These are phyloP conservation scores for Thalassarche chlororhynchos DNA, from an alignment of 2,113 vertebrate species.

Conservation along the genomic window DNA sequence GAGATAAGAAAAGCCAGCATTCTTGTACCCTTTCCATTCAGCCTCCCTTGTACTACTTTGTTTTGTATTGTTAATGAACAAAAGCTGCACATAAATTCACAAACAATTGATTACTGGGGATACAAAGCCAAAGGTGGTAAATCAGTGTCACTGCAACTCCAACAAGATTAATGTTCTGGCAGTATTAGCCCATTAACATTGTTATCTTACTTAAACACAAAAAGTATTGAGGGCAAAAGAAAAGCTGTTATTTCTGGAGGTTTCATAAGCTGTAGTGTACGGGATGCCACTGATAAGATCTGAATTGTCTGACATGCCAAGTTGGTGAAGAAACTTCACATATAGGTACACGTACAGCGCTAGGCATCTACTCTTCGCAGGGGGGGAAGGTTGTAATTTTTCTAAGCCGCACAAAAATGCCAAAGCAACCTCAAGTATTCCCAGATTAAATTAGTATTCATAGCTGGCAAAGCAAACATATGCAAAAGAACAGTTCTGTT, in stretches of 20 bases:
- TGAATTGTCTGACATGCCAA: neutral
- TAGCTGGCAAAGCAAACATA: neutral
- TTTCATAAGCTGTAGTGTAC: neutral
- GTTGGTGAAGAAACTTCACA: neutral
- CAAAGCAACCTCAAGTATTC: neutral
- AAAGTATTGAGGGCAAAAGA: neutral
- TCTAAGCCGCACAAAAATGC: neutral
- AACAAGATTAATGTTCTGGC: neutral
- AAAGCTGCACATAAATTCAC: conserved; percentile 26
- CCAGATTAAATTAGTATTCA: neutral
- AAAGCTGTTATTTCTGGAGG: neutral
- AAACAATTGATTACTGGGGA: neutral
- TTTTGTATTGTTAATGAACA: neutral
- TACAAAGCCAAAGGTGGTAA: neutral
- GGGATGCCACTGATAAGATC: neutral
- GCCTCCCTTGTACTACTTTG: neutral
- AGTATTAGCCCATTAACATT: conserved; percentile 50
- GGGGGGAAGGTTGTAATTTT: neutral
- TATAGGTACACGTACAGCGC: neutral
- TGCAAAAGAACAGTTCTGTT: neutral
- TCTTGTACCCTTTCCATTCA: neutral
- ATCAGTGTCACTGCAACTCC: conserved; percentile 1
- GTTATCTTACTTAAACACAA: conserved; percentile 4
- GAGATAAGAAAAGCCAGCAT: neutral
- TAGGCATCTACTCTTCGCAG: neutral